Evolutionary conservation across 2,797 vertebrate genomes (phyloP), one percentile per base, ranked within the genome.

Genomic region (Lagocephalus sceleratus): DNA sequence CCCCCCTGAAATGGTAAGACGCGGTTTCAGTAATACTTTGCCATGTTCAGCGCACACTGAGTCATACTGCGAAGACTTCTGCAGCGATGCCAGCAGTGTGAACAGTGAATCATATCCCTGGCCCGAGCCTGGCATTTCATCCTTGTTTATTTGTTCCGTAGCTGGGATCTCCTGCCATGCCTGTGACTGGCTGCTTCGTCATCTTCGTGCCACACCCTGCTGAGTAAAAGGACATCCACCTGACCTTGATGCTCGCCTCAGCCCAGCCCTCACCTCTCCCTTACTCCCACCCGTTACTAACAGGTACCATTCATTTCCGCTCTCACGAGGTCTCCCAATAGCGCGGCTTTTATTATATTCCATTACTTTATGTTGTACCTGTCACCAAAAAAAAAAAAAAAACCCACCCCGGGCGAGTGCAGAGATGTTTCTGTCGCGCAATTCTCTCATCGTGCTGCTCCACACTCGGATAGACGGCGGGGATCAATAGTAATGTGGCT

Each of bases 181-280:
- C 67, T 53, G 66, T 82, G 79, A 81, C 81, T 73, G 44, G 68
- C 73, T 87, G 83, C 87, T 79, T 86, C 75, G 85, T 87, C 87
- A 89, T 86, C 76, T 56, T 56, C 54, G 58, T 78, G 78, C 87
- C 86, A 89, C 87, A 83, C 86, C 85, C 84, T 83, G 78, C 80
- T 53, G 78, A 73, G 80, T 69, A 78, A 76, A 76, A 89, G 86
- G 86, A 84, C 84, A 75, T 44, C 75, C 73, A 79, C 71, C 78
- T 89, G 84, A 89, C 87, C 85, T 87, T 89, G 78, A 77, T 71
- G 81, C 73, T 77, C 63, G 56, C 71, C 75, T 70, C 73, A 73
- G 74, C 75, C 63, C 74, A 74, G 10, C 75, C 67, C 71, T 66
- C 41, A n/a, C 58, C 54, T 62, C 48, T 54, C 39, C 47, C 43